Percentiles rank a stretch among this genome's conserved stretches.
Conservation (phyloP, 2,113 vertebrate species). For the Poeciliopsis prolifica region DNA sequence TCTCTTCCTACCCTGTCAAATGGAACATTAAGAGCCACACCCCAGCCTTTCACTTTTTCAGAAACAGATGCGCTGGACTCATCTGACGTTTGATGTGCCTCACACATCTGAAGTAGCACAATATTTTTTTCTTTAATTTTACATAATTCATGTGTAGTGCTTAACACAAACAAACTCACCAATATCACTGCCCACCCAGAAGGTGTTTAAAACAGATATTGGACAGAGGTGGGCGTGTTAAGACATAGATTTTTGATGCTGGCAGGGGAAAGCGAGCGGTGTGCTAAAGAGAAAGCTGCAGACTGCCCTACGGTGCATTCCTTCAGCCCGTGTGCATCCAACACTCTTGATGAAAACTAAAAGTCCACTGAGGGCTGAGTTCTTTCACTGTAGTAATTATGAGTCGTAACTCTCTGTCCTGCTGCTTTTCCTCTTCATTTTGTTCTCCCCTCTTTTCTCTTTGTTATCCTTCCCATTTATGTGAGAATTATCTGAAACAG, state of each 20-base stretch:
- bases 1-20: constrained; percentile 17
- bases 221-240: constrained; percentile 60
- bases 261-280: constrained; percentile 25
- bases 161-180: background rate
- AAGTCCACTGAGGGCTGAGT: constrained; percentile 55
- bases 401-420: constrained; percentile 24
- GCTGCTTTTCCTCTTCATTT: constrained; percentile 12
- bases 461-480: too few species aligned
- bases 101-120: background rate
- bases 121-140: background rate
- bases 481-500: too few species aligned
- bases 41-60: constrained; percentile 29
- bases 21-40: constrained; percentile 34
- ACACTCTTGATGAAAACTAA: constrained; percentile 68
- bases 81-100: constrained; percentile 1
- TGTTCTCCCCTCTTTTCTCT: too few species aligned
- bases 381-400: constrained; percentile 49
- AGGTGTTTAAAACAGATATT: constrained; percentile 27
- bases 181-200: background rate
- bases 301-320: constrained; percentile 75
- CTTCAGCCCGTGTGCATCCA: constrained; percentile 63
- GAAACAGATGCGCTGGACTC: constrained; percentile 37
- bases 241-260: constrained; percentile 38
- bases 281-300: constrained; percentile 48
- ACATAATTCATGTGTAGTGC: background rate